A percentile compares a stretch with the other conserved stretches of the same genome.
Conservation (phyloP, 2,888 invertebrate species). For the Megastigmus dorsalis region DNA sequence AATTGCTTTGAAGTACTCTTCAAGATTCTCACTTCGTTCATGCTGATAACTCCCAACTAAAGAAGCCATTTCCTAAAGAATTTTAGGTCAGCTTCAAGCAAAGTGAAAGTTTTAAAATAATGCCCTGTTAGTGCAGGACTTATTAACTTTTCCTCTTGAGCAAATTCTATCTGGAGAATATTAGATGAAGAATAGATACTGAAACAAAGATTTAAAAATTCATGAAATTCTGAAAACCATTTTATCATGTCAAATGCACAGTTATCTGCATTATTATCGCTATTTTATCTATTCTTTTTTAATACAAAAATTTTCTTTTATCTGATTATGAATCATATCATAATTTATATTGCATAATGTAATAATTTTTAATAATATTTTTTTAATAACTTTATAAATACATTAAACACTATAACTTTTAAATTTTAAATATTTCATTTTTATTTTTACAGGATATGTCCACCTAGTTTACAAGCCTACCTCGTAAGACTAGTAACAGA, state of each 20-base stretch:
- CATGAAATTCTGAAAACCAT: neutral
- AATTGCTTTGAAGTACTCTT: slow-evolving; percentile 79
- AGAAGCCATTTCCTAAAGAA: slow-evolving; percentile 75
- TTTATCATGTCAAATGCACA: neutral
- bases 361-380: too few relatives aligned
- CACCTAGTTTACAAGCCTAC: slow-evolving; percentile 80
- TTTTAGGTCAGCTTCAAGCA: neutral
- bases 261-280: too few relatives aligned
- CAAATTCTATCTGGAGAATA: slow-evolving; percentile 4
- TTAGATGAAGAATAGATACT: neutral
- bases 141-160: slow-evolving; percentile 7
- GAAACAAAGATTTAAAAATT: slow-evolving; percentile 10
- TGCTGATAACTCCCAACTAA: slow-evolving; percentile 80
- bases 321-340: neutral
- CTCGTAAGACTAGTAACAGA: slow-evolving; percentile 82
- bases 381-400: neutral
- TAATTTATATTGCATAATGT: neutral
- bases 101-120: slow-evolving; percentile 15
- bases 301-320: neutral
- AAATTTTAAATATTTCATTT: neutral
- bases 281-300: too few relatives aligned
- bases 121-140: neutral
- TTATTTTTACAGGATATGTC: slow-evolving; percentile 81
- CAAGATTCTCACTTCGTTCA: slow-evolving; percentile 80
- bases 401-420: neutral